Conservation (phyloP, 2,888 invertebrate genomes). For the Agrotis exclamationis region DNA sequence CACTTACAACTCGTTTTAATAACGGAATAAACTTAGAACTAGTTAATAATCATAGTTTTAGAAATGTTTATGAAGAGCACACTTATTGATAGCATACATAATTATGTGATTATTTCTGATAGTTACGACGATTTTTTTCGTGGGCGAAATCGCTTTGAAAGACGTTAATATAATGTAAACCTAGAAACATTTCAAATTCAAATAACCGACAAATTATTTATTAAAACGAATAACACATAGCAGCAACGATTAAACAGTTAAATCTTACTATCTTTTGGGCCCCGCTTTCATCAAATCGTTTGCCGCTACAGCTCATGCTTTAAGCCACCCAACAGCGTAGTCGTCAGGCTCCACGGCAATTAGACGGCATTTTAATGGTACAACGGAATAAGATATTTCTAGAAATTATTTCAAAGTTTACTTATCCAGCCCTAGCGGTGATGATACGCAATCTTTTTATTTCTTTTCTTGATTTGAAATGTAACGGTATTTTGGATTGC, state of each 20-base stretch:
- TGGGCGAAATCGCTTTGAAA: too few relatives aligned
- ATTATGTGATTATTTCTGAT: too few relatives aligned
- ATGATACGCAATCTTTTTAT: constrained; percentile 36
- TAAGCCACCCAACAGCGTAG: constrained; percentile 25
- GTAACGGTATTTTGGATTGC: background rate
- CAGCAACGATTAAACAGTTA: too few relatives aligned
- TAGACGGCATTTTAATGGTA: constrained; percentile 67
- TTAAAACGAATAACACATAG: too few relatives aligned
- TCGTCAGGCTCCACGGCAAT: constrained; percentile 63
- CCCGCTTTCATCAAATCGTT: background rate
- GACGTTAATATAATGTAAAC: too few relatives aligned
- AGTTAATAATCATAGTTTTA: too few relatives aligned
- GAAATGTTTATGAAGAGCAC: too few relatives aligned
- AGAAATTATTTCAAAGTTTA: constrained; percentile 59
- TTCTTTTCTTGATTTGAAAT: constrained; percentile 29
- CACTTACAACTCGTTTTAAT: too few relatives aligned
- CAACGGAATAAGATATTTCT: constrained; percentile 60
- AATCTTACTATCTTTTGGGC: too few relatives aligned
- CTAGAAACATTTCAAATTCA: background rate
- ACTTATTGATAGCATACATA: too few relatives aligned
- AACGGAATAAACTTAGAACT: too few relatives aligned
- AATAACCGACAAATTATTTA: background rate
- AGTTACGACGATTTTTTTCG: too few relatives aligned
- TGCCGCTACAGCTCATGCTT: constrained; percentile 17
- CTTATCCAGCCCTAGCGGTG: constrained; percentile 12